Base-by-base conservation (phyloP, 2,113 vertebrate genomes). In the Glareola pratincola region DNA sequence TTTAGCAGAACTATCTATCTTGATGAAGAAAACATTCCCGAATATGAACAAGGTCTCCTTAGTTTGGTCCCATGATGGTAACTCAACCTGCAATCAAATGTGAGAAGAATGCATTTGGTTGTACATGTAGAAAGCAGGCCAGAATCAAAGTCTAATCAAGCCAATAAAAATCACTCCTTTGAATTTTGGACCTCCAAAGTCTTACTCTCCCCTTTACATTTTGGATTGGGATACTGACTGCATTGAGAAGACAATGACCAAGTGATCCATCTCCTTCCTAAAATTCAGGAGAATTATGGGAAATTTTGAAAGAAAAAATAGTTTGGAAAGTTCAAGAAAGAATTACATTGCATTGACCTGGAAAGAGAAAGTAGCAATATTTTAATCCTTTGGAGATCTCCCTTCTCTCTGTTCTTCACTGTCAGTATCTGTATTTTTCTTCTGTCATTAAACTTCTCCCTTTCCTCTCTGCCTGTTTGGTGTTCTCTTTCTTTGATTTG, bases 371-470 rank as follows among this genome's bases (percentile, higher is more conserved):
- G 93, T 94, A 82, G 90, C 95, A 97, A 86, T 96, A 96, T 95
- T 98, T 96, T 83, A 93, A 93, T 88, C 95, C 96, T 96, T 93
- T 90, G 78, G 64, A 93, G 63, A 95, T 59, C 45, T 91, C 95
- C 84, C 72, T 96, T 97, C 94, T 97, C 76, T 94, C 86, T 97
- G 68, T 98, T 98, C 98, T 94, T 97, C 98, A 95, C 97, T 97
- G 96, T 97, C 97, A 96, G 97, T 96, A 98, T 97, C 98, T 99
- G 98, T 99, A 98, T 97, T 98, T 98, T 98, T 98, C 98, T 98
- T 98, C 95, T 98, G 95, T 95, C 97, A 99, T 99, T 99, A 99
- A 99, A 99, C 98, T 95, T 95, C 93, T 90, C 96, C 90, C 97
- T 98, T 97, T 98, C 98, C 98, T 98, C 98, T 98, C 97, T 95